Evolutionary conservation across 1,140 invertebrate species (phyloP).

Genomic region (Heliconius melpomene): DNA sequence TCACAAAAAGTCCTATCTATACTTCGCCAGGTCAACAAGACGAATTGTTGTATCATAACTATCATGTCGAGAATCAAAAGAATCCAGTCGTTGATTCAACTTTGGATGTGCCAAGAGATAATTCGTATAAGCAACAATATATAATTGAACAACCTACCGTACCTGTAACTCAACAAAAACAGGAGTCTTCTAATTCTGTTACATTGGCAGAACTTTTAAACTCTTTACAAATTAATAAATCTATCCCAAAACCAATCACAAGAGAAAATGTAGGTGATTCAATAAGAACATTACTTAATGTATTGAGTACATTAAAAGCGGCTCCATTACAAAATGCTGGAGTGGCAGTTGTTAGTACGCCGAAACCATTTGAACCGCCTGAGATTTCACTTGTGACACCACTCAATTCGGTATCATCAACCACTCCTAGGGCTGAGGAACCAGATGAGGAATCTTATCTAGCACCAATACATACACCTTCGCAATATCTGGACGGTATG

Average conservation of each 20-base stretch:
- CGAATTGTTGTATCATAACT: conserved; percentile 32
- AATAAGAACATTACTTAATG: conserved; percentile 87
- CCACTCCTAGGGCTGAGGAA: conserved; percentile 36
- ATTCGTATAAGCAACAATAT: conserved; percentile 53
- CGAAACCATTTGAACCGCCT: conserved; percentile 61
- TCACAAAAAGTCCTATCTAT: conserved; percentile 50
- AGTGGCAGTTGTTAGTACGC: conserved; percentile 61
- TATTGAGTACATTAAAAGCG: conserved; percentile 85
- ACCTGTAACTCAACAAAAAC: conserved; percentile 39
- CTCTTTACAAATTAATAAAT: conserved; percentile 87
- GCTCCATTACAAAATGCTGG: conserved; percentile 67
- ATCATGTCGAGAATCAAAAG: conserved; percentile 26
- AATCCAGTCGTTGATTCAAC: conserved; percentile 40
- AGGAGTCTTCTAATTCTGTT: conserved; percentile 50
- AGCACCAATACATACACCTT: conserved; percentile 64
- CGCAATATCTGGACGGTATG: conserved; percentile 73
- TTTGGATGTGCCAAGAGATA: conserved; percentile 35
- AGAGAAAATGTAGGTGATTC: conserved; percentile 89
- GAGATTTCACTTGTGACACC: conserved; percentile 46
- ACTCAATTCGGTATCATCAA: conserved; percentile 33
- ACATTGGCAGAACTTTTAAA: conserved; percentile 78
- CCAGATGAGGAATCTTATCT: conserved; percentile 65
- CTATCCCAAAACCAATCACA: conserved; percentile 87
- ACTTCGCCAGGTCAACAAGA: conserved; percentile 33
- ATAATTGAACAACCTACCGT: conserved; percentile 50